phyloP scores from a whole-genome alignment of 2,888 invertebrate species.

The Tenthredo mesomela region DNA sequence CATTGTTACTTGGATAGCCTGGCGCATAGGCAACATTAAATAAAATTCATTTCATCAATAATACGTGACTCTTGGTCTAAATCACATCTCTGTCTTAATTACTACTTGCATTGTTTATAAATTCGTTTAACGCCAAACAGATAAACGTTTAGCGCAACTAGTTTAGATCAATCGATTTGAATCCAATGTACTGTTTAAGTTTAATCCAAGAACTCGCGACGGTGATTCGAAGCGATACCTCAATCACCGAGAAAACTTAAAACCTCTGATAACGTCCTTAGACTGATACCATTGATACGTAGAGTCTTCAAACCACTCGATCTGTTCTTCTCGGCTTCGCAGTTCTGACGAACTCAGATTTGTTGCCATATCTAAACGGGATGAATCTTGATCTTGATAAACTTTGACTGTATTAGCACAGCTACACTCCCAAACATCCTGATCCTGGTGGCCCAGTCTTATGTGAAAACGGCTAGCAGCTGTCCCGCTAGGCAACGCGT shows the following conservation, averaged over 20 bases:
- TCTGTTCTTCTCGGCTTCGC: conserved; percentile 22
- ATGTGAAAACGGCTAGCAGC: conserved; percentile 65
- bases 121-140: not conserved
- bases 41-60: not conserved
- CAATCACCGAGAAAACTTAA: conserved; percentile 70
- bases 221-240: not conserved
- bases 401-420: conserved; percentile 68
- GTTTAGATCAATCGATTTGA: not conserved
- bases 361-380: not conserved
- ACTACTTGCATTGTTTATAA: conserved; percentile 11
- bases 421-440: conserved; percentile 61
- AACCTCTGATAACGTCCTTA: conserved; percentile 73
- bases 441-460: conserved; percentile 64
- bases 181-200: not conserved
- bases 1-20: not conserved
- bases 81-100: not conserved
- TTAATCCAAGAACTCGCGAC: not conserved
- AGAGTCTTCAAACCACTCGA: not conserved
- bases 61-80: not conserved
- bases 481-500: conserved; percentile 60
- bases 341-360: conserved; percentile 54
- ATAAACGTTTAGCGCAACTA: not conserved
- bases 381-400: conserved; percentile 68
- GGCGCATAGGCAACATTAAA: not conserved
- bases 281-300: conserved; percentile 74